Conservation (phyloP, 2,113 vertebrate genomes). For the Stegastes partitus region DNA sequence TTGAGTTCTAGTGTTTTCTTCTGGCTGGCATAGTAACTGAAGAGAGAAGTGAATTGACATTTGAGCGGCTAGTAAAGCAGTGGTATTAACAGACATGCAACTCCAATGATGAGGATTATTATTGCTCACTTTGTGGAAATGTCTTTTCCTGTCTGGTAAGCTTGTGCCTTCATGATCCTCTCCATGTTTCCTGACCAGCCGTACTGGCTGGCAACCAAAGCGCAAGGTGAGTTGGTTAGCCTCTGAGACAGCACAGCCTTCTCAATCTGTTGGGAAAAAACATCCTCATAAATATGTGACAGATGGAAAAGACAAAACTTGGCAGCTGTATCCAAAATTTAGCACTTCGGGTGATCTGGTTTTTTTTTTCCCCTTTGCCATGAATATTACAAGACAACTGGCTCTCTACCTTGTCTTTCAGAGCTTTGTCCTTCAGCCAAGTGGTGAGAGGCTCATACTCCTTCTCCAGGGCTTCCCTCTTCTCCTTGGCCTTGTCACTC, state of each 20-base stretch:
- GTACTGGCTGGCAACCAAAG: slow-evolving; percentile 97
- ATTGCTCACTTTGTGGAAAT: slow-evolving; percentile 95
- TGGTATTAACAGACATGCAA: no score
- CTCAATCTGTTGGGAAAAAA: slow-evolving; percentile 88
- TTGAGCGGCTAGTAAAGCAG: background rate
- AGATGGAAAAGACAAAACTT: background rate
- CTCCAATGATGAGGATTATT: background rate
- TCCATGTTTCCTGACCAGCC: slow-evolving; percentile 99
- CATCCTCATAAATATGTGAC: background rate
- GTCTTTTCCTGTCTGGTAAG: slow-evolving; percentile 98
- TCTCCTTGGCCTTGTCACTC: slow-evolving; percentile 95
- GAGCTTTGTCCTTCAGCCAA: slow-evolving; percentile 97
- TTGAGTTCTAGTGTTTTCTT: slow-evolving; percentile 99
- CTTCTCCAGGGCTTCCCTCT: slow-evolving; percentile 92
- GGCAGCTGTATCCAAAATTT: background rate
- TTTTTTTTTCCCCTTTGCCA: background rate
- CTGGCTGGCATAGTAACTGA: slow-evolving; percentile 97
- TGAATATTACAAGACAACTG: background rate
- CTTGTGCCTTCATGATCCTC: slow-evolving; percentile 99
- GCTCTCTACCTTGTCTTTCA: slow-evolving; percentile 93
- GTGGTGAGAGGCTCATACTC: slow-evolving; percentile 94
- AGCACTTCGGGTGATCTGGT: background rate
- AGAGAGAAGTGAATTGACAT: background rate
- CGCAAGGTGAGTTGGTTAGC: slow-evolving; percentile 94
- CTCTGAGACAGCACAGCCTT: slow-evolving; percentile 96